Evolutionary conservation across 2,888 invertebrate genomes (phyloP).

Genomic region (Ennomos quercinarius): DNA sequence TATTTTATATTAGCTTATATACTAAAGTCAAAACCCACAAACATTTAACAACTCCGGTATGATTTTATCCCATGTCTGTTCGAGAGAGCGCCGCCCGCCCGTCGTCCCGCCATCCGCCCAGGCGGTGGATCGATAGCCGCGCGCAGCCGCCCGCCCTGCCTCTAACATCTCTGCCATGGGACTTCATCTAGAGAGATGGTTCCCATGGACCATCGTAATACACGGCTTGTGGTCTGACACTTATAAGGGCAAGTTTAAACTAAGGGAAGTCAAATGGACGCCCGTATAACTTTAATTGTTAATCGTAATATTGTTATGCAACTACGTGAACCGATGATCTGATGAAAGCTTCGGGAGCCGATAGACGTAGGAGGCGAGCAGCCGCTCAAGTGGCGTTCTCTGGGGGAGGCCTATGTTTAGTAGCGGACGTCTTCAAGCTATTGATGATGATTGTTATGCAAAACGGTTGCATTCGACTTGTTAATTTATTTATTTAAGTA

Average conservation of each 20-base stretch:
- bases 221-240: neutral
- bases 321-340: no score
- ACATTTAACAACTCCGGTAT: constrained; percentile 6
- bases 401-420: no score
- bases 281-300: neutral
- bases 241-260: neutral
- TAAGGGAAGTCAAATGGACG: no score
- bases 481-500: no score
- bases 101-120: neutral
- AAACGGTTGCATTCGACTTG: no score
- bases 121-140: constrained; percentile 63
- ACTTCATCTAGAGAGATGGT: constrained; percentile 12
- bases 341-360: no score
- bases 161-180: constrained; percentile 11
- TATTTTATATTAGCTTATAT: no score
- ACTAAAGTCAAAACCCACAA: neutral
- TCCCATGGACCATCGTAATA: constrained; percentile 2
- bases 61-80: constrained; percentile 14
- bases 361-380: no score
- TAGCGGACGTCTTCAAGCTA: no score
- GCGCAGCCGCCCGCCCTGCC: constrained; percentile 64
- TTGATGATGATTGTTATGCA: no score
- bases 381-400: no score
- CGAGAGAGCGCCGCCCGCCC: constrained; percentile 1
- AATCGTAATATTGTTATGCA: no score